Evolutionary conservation across 2,888 invertebrate species (phyloP).

Genomic region (Fragum fragum): DNA sequence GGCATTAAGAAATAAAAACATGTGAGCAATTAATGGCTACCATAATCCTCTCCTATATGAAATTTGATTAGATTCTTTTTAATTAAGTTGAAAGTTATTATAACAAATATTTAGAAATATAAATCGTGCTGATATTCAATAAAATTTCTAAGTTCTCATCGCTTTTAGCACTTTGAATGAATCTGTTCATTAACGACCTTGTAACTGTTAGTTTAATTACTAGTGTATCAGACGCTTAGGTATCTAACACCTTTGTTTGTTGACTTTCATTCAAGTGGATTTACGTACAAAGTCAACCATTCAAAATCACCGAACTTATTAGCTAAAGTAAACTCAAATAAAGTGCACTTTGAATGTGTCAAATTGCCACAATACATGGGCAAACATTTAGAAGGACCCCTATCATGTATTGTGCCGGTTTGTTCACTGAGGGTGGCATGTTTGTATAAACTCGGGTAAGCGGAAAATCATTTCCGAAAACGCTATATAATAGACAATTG

Average conservation of each 20-base stretch:
- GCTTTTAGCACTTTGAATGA: too few relatives aligned
- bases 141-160: too few relatives aligned
- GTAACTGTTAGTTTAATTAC: too few relatives aligned
- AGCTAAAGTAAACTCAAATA: constrained; percentile 23
- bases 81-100: too few relatives aligned
- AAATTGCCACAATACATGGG: constrained; percentile 15
- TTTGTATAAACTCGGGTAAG: constrained; percentile 26
- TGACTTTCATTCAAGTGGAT: not conserved
- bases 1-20: too few relatives aligned
- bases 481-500: not conserved
- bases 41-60: too few relatives aligned
- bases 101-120: too few relatives aligned
- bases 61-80: too few relatives aligned
- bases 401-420: constrained; percentile 1
- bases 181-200: too few relatives aligned
- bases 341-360: constrained; percentile 19
- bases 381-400: constrained; percentile 25
- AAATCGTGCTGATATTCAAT: too few relatives aligned
- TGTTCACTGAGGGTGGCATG: not conserved
- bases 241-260: not conserved
- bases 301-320: constrained; percentile 1
- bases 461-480: constrained; percentile 34
- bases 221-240: not conserved
- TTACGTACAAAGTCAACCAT: not conserved
- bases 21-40: too few relatives aligned